Evolutionary conservation across 92 coral and sea anemone species (phyloP), one percentile per base, ranked within the genome.

Genomic region (Montipora capitata): DNA sequence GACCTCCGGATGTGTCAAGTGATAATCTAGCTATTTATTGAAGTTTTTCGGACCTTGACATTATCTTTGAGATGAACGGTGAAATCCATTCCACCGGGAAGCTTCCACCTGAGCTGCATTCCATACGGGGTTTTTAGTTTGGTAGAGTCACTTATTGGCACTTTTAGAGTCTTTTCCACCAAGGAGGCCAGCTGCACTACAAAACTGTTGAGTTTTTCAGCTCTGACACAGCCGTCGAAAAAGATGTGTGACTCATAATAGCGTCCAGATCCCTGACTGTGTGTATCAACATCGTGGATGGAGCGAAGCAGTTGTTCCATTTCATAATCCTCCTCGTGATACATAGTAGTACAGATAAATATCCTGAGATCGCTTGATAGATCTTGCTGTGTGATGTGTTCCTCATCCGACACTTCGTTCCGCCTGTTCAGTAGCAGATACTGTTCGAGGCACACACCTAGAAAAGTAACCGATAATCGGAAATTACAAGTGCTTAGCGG

Each of bases 271-370:
- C 59, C 75, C 59, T 72, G 78, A 74, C 76, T 79, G 85, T 79
- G 64, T 11, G 54, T 73, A 80, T 85, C 84, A 45, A 94, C 79
- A 72, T 90, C 87, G 41, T 86, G 80, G 68, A 94, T 63, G 14
- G 95, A 94, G 15, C 81, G 83, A 9, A 94, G 89, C 40, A 86
- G 78, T 18, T 95, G 96, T 39, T 93, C 96, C 94, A 95, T 90
- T 45, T 93, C 89, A 16, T 82, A 80, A 61, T 86, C 89, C 38
- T 88, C 93, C 54, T 95, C 98, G 39, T 87, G 98, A 73, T 95
- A 93, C 98, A 95, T 88, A 12, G 98, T 95, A 6, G 98, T 90
- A 56, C 98, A 95, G 80, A 95, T 89, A 77, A 95, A 95, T 64
- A 93, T 56, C 0, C 89, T 66, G 12, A 91, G 81, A 67, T 95